Evolutionary conservation across 2,888 invertebrate species (phyloP).

Genomic region (Zygogramma bicolorata): DNA sequence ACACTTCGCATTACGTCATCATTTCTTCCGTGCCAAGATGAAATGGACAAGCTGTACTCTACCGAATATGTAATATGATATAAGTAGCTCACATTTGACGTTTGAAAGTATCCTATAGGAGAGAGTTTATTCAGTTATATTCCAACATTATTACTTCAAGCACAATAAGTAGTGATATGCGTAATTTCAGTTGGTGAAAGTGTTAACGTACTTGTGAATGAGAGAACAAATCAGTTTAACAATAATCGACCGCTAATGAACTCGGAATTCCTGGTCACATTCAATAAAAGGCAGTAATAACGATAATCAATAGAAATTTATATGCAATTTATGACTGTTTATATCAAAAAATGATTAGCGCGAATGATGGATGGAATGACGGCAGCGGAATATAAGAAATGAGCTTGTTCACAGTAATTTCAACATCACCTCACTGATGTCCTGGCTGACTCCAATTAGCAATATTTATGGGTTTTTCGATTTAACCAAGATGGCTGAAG

Average conservation of each 20-base stretch:
- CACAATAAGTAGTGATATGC: background rate
- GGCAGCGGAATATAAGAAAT: constrained; percentile 60
- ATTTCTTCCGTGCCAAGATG: too few relatives aligned
- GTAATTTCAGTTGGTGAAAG: constrained; percentile 4
- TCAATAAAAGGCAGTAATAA: constrained; percentile 65
- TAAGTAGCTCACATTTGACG: too few relatives aligned
- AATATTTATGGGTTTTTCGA: constrained; percentile 52
- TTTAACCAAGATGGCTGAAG: constrained; percentile 39
- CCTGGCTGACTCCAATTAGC: constrained; percentile 39
- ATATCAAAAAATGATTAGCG: constrained; percentile 66
- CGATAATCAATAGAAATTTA: constrained; percentile 66
- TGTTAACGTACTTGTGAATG: constrained; percentile 33
- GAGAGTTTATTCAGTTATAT: too few relatives aligned
- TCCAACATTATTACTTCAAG: background rate
- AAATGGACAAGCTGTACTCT: too few relatives aligned
- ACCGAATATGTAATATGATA: too few relatives aligned
- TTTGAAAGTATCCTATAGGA: too few relatives aligned
- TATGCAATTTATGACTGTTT: constrained; percentile 65
- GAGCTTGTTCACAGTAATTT: constrained; percentile 66
- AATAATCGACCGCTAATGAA: constrained; percentile 54
- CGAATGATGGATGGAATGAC: constrained; percentile 66
- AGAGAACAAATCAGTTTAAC: constrained; percentile 46
- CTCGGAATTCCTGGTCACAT: constrained; percentile 61
- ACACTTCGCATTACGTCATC: too few relatives aligned
- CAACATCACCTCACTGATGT: constrained; percentile 61